Evolutionary conservation across 2,797 vertebrate species (phyloP).

Genomic region (Tolypeutes matacus): DNA sequence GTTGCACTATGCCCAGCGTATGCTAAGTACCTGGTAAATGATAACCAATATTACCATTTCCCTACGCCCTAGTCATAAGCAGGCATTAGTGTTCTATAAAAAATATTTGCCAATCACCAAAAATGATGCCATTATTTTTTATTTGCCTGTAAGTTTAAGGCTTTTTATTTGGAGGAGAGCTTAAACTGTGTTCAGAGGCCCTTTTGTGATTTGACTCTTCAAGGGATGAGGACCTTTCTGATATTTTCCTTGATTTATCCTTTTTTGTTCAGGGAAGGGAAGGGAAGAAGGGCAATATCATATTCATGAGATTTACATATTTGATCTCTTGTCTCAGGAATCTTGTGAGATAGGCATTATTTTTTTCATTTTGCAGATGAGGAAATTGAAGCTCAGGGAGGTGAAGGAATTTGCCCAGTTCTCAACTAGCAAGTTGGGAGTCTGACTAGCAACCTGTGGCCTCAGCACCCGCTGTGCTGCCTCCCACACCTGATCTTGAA

Average conservation of each 20-base stretch:
- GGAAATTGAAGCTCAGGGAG: neutral
- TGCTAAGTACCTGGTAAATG: too few relatives aligned
- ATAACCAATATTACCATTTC: neutral
- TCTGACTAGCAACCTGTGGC: too few relatives aligned
- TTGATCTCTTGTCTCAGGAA: neutral
- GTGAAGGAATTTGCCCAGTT: neutral
- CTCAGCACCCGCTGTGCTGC: too few relatives aligned
- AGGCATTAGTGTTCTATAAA: neutral
- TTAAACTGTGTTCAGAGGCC: neutral
- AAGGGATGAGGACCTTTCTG: neutral
- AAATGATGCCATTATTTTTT: neutral
- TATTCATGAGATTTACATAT: neutral
- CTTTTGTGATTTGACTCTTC: neutral
- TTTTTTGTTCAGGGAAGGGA: neutral
- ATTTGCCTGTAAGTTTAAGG: neutral
- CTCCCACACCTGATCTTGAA: neutral
- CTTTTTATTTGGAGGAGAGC: neutral
- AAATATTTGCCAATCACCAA: too few relatives aligned
- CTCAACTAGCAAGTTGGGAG: neutral
- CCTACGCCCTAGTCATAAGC: neutral
- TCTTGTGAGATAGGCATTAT: neutral
- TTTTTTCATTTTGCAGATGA: neutral
- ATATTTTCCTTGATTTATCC: neutral
- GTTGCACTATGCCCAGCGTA: neutral
- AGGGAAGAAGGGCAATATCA: neutral